Evolutionary conservation across 2,113 vertebrate species (phyloP).

Genomic region (Nothocercus julius): DNA sequence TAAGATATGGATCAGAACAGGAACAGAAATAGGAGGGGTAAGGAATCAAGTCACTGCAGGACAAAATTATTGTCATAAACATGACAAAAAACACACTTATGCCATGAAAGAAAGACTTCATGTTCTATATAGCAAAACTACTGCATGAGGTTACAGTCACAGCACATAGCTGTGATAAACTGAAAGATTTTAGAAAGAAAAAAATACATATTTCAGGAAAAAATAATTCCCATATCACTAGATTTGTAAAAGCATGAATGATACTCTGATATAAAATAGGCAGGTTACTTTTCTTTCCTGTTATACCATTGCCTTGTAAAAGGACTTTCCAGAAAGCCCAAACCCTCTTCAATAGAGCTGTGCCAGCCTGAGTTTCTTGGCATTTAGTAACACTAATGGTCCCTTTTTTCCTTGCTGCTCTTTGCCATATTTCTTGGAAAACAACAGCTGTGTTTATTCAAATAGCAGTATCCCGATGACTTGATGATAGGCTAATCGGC

Average conservation of each 20-base stretch:
- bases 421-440: constrained; percentile 82
- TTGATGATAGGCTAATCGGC: constrained; percentile 82
- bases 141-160: too few relatives aligned
- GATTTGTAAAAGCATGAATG: neutral
- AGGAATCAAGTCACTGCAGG: neutral
- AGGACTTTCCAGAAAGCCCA: constrained; percentile 55
- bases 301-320: constrained; percentile 47
- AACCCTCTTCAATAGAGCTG: constrained; percentile 33
- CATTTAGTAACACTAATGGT: constrained; percentile 75
- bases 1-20: neutral
- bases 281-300: constrained; percentile 10
- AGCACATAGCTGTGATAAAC: neutral
- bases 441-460: constrained; percentile 86
- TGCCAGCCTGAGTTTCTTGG: constrained; percentile 66
- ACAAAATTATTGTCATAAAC: neutral
- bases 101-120: neutral
- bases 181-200: neutral
- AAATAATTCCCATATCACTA: neutral
- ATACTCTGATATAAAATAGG: neutral
- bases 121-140: neutral
- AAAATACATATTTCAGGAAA: neutral
- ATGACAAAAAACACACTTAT: neutral
- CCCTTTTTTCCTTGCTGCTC: constrained; percentile 74
- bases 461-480: constrained; percentile 75
- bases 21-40: neutral